Conservation (phyloP, 1,140 invertebrate genomes). For the Polyergus mexicanus region DNA sequence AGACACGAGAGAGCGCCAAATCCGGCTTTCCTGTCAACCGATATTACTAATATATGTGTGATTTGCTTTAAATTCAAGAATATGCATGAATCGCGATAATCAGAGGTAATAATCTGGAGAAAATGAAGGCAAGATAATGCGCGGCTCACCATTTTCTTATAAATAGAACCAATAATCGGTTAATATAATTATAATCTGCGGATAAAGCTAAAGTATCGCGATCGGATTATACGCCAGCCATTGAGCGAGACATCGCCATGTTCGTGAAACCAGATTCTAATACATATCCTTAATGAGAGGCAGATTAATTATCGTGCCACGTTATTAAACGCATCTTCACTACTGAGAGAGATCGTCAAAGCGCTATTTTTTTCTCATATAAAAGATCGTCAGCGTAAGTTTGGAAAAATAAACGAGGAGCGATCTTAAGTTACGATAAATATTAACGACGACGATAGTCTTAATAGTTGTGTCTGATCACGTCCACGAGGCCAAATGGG, state of each 20-base stretch:
- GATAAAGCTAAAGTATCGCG: constrained; percentile 41
- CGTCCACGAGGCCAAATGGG: constrained; percentile 63
- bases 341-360: constrained; percentile 31
- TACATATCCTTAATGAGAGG: constrained; percentile 61
- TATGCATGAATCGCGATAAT: neutral
- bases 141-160: constrained; percentile 7
- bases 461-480: constrained; percentile 60
- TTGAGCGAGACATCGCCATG: neutral
- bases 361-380: too few species aligned
- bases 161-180: constrained; percentile 58
- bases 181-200: constrained; percentile 55
- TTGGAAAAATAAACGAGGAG: constrained; percentile 33
- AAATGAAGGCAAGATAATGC: neutral
- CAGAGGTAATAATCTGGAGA: neutral
- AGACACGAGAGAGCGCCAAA: neutral
- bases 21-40: constrained; percentile 36
- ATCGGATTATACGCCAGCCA: constrained; percentile 50
- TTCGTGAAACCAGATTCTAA: constrained; percentile 52
- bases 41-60: constrained; percentile 64
- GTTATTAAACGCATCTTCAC: constrained; percentile 66
- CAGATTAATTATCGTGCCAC: constrained; percentile 71
- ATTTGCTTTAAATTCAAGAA: constrained; percentile 48
- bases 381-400: neutral
- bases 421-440: constrained; percentile 73
- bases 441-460: constrained; percentile 62